Evolutionary conservation across 2,888 invertebrate genomes (phyloP), one percentile per base, ranked within the genome.

Genomic region (Eupsilia transversa): DNA sequence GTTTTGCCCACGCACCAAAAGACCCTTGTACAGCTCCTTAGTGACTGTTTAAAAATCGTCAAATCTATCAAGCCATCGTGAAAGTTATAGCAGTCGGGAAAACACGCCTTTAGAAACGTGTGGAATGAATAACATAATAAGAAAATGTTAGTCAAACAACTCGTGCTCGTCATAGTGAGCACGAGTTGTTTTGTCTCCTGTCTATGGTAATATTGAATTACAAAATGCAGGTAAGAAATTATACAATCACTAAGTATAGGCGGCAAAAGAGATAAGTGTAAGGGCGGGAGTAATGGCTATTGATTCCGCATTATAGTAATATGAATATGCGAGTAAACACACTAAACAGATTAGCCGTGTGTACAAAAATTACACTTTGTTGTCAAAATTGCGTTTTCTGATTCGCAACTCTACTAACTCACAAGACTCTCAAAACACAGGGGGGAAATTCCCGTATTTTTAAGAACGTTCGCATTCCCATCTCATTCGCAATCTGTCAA

Each of bases 81-180:
- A 41, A 59, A 33, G 4, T 3, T 10, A 57, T 10, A 3, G 27
- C 2, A 12, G 17, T 54, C 23, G 14, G 23, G 17, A 35, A 46
- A 77, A 61, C 27, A 77, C 17, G 17, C 10, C 23, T 10, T 56
- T 49, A 46, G 27, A 33, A 46, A 69, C 33, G 38, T 35, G 23
- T 67, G 54, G 20, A 61, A 60, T 77, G 23, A 77, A 76, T 35
- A 74, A 52, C 35, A 54, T 61, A 46, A 35, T n/a, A 43, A 2
- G 20, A 9, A 65, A 64, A 41, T 46, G 54, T 79, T 56, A 61
- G 27, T 60, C 56, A 41, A 69, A 65, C 64, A 65, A 49, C 54
- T 79, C 73, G 65, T 80, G 54, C 73, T 33, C 17, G 43, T 35
- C 30, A 23, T n/a, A n/a, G n/a, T n/a, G n/a, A n/a, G n/a, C n/a